Evolutionary conservation across 2,888 invertebrate genomes (phyloP).

Genomic region (Noctua pronuba): DNA sequence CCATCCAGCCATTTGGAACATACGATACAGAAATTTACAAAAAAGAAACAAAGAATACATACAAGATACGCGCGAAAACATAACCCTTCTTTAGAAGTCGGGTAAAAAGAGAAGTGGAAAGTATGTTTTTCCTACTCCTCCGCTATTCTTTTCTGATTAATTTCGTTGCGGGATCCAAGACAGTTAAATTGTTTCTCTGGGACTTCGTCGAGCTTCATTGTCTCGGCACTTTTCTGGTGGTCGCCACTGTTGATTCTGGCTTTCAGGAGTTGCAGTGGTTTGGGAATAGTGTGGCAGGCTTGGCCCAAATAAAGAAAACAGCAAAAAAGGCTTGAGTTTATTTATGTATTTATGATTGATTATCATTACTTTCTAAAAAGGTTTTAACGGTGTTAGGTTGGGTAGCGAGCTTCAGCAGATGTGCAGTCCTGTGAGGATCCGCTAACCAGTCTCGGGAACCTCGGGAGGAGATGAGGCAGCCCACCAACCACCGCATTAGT

Average conservation of each 20-base stretch:
- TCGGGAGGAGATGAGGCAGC: conserved; percentile 73
- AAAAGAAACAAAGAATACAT: too few species aligned
- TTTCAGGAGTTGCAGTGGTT: neutral
- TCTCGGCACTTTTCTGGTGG: too few species aligned
- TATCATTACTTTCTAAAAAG: conserved; percentile 33
- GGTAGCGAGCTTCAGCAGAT: conserved; percentile 70
- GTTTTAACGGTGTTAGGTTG: conserved; percentile 60
- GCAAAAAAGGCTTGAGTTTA: neutral
- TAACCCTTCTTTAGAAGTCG: too few species aligned
- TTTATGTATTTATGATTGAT: neutral
- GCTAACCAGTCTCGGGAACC: conserved; percentile 77
- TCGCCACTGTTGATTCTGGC: neutral
- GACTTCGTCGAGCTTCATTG: too few species aligned
- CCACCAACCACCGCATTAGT: conserved; percentile 78
- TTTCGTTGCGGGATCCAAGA: too few species aligned
- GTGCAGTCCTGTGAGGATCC: conserved; percentile 69
- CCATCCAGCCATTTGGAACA: too few species aligned
- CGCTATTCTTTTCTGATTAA: too few species aligned
- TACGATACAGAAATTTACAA: too few species aligned
- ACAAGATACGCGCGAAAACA: too few species aligned
- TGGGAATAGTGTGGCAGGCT: neutral
- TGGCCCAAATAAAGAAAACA: neutral
- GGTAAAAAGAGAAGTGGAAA: too few species aligned
- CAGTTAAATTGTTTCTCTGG: too few species aligned
- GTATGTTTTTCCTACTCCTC: too few species aligned